Conservation (phyloP, 2,888 invertebrate genomes). For the Zhuqinia jingwanae region DNA sequence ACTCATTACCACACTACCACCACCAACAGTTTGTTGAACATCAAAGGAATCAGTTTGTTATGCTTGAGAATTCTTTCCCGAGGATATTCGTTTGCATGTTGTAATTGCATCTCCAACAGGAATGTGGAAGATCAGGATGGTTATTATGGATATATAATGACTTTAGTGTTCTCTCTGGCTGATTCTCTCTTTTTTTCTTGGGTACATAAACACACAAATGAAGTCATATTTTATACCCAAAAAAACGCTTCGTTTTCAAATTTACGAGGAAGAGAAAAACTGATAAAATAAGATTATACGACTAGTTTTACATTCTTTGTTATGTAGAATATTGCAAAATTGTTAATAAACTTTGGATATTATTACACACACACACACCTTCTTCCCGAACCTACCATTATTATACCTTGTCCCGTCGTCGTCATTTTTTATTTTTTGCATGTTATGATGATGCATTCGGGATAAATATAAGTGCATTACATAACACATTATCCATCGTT, state of each 20-base stretch:
- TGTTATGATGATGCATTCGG: too few relatives aligned
- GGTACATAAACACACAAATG: background rate
- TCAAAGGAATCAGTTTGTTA: background rate
- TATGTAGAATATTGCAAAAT: background rate
- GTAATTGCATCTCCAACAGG: too few relatives aligned
- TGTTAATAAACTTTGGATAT: too few relatives aligned
- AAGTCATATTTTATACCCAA: slow-evolving; percentile 23
- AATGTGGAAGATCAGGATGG: background rate
- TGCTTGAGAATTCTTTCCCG: background rate
- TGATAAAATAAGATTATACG: background rate
- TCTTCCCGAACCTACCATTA: slow-evolving; percentile 46
- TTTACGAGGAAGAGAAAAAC: background rate
- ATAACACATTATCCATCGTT: slow-evolving; percentile 16
- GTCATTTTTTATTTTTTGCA: too few relatives aligned
- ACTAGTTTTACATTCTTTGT: background rate
- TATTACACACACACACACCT: too few relatives aligned
- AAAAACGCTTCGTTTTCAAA: background rate
- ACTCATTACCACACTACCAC: slow-evolving; percentile 8
- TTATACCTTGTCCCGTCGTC: background rate
- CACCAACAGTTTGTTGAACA: background rate
- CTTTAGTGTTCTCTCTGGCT: background rate
- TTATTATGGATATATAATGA: too few relatives aligned
- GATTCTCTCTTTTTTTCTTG: background rate
- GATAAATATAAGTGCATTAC: too few relatives aligned
- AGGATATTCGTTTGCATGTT: background rate